Base-by-base conservation (phyloP, 2,113 vertebrate genomes). In the Bos javanicus region DNA sequence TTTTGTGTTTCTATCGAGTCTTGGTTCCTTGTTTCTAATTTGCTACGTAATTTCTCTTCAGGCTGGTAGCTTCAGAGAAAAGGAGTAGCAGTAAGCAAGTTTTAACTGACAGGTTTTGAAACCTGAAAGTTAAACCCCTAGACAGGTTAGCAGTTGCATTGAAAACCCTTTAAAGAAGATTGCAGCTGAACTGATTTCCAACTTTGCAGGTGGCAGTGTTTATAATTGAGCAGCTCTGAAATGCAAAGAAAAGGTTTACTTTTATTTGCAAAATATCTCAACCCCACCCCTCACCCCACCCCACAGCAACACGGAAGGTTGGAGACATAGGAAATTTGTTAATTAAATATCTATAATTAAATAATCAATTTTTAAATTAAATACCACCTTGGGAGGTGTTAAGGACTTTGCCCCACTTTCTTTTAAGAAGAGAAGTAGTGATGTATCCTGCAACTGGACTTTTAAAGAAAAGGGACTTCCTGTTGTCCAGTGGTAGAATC, bases 71-170 rank as follows among this genome's bases (percentile, higher is more conserved):
- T 97, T 97, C 71, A 74, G 97, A 92, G 88, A 97, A 96, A 84
- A 97, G 91, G 59, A 74, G 88, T 89, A 93, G 91, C 39, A 71
- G 91, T 95, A 97, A 98, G 95, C 91, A 96, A 98, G 87, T 97
- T 95, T 97, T 98, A 98, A 98, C 94, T 98, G 97, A 98, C 94
- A 92, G 88, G 94, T 98, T 98, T 98, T 97, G 96, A 98, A 98
- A 97, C 71, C 62, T 93, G 94, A 82, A 96, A 96, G 96, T 97
- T 97, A 98, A 98, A 98, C 94, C 97, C 98, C 93, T 46, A 97
- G 98, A 98, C 97, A 97, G 94, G 97, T 97, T 98, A 98, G 95
- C 93, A 84, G 96, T 96, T 96, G 91, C 43, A 25, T 90, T 97
- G 96, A 94, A 90, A 97, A 95, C 36, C 78, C 94, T 94, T 95